These are phyloP conservation scores for Columba janthina DNA, from an alignment of 2,113 vertebrate genomes.

Conservation along the genomic window DNA sequence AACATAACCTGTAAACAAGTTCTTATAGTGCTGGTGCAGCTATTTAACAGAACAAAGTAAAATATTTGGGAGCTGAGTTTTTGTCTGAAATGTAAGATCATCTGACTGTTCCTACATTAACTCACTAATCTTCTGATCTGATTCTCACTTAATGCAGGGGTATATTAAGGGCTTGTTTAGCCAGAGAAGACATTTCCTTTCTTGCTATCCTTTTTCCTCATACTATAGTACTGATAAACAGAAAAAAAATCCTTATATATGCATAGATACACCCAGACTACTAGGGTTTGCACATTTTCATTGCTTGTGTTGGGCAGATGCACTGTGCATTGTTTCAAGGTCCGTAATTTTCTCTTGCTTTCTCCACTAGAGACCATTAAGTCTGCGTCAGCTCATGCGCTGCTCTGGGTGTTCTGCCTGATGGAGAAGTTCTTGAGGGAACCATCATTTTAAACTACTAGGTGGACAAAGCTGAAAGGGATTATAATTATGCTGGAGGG, in stretches of 20 bases:
- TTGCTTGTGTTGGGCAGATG: neutral
- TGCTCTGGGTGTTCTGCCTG: neutral
- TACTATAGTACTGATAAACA: accelerated
- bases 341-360: neutral
- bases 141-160: neutral
- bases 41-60: slow-evolving; percentile 21
- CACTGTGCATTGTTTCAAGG: neutral
- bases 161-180: neutral
- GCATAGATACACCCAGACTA: accelerated
- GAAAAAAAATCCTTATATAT: accelerated
- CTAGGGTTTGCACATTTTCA: neutral
- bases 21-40: neutral
- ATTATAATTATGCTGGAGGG: neutral
- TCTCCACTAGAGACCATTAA: neutral
- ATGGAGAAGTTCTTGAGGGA: neutral
- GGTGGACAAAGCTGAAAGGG: neutral
- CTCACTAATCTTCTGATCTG: neutral
- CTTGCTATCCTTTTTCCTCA: neutral
- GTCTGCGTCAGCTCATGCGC: neutral
- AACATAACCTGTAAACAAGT: slow-evolving; percentile 21
- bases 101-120: neutral
- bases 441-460: neutral
- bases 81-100: slow-evolving; percentile 5
- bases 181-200: neutral
- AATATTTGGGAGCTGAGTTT: neutral